Base-by-base conservation (phyloP, 2,113 vertebrate species). In the Mionectes macconnelli region DNA sequence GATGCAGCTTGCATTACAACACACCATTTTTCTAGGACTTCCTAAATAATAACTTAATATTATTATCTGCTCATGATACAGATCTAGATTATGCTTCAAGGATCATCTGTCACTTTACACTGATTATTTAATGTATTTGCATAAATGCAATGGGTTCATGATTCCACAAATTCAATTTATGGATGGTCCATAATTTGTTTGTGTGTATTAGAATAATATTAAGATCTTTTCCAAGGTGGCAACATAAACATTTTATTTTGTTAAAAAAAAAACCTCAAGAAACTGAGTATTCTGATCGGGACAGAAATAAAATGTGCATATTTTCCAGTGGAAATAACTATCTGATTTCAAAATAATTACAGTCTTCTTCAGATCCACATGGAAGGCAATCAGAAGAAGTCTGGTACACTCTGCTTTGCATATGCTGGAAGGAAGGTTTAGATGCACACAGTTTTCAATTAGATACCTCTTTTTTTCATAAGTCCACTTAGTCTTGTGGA, bases 1-100 rank as follows among this genome's bases (percentile, higher is more conserved):
- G 30, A 84, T 59, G 78, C n/a, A 78, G 20, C 80, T 6, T 68
- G 35, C n/a, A 49, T 44, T 76, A 74, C n/a, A 81, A 81, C 55
- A 55, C 6, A 44, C 3, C 15, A 55, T 94, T 95, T 93, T 88
- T 80, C 79, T 92, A 94, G 85, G 73, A 77, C 44, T 78, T 64
- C 47, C 49, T 70, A 84, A 93, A 74, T 95, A 90, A 86, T 86
- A 90, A 62, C 59, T 85, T 97, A 93, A 93, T 91, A 93, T 83
- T 85, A 93, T 87, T 92, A 93, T 78, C 72, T 86, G 44, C 64
- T 84, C 68, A 75, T 40, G 30, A 81, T 84, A 94, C 68, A 92
- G 76, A 86, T 56, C 59, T 80, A 80, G 64, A 91, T 90, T 90
- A 86, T 60, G 76, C 60, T 90, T 68, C 79, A 84, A 89, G 64